Evolutionary conservation across 2,113 vertebrate species (phyloP), one percentile per base, ranked within the genome.

Genomic region (Carlito syrichta): DNA sequence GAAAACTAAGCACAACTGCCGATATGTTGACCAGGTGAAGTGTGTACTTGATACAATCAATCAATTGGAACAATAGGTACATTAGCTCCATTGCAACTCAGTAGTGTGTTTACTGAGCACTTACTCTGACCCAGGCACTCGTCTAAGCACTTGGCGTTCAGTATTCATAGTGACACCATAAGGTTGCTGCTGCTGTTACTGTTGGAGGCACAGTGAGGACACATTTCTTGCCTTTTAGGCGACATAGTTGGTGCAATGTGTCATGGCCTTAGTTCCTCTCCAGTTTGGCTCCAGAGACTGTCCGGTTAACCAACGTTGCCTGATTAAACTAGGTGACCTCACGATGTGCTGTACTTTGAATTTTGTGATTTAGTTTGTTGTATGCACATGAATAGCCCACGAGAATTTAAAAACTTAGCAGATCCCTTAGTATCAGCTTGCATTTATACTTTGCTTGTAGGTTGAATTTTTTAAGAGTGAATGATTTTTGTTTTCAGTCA

Each of bases 361-460:
- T 86, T 45, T 79, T 66, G 50, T 6, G 2, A 69, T 88, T 84
- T 78, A 48, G 10, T 68, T 74, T 38, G 16, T 89, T 40, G 13
- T 52, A n/a, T 22, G 6, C 78, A 2, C 14, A 4, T 88, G 43
- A 10, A 27, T 69, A 77, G 84, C 13, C 58, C 23, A 23, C 30
- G 73, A 50, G 8, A 32, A 43, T 89, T 79, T 83, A 76, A 20
- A 58, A 94, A 62, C 78, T 94, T 78, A 77, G n/a, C 25, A 73
- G 6, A 14, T 93, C 13, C 14, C 32, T 74, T 86, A 71, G 32
- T 86, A 25, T n/a, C 11, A 40, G 40, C 63, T 58, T 82, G 27
- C 43, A 94, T 91, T 89, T 89, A n/a, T 73, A 50, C 79, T 95
- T 92, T 92, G 16, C 40, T 84, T 89, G 5, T 63, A 95, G 79